Conservation (phyloP, 2,797 vertebrate species). For the Oreochromis mossambicus region DNA sequence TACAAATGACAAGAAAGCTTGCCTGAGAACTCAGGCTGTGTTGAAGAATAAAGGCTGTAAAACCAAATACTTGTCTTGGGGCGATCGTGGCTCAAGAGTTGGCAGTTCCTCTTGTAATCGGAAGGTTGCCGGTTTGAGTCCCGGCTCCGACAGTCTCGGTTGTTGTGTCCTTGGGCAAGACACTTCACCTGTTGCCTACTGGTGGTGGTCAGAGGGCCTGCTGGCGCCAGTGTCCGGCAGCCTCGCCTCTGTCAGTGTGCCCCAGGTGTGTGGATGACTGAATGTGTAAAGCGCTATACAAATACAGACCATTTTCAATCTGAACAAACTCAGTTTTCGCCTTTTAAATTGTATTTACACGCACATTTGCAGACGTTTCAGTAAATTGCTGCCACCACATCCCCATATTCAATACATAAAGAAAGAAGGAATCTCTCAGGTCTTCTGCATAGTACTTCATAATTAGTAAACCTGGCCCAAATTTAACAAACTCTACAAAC, state of each 20-base stretch:
- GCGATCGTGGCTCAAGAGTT: accelerated
- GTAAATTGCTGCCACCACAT: neutral
- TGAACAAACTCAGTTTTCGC: neutral
- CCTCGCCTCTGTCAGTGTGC: accelerated
- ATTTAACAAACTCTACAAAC: neutral
- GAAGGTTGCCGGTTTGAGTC: accelerated
- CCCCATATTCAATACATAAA: neutral
- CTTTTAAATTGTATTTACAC: neutral
- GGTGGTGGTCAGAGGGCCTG: neutral
- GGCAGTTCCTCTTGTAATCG: accelerated
- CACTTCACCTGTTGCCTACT: accelerated
- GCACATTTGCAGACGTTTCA: neutral
- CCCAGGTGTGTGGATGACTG: accelerated
- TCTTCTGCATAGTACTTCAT: neutral
- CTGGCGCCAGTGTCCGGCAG: accelerated
- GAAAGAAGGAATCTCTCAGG: neutral
- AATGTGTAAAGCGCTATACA: accelerated
- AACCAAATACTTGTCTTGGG: neutral
- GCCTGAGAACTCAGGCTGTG: neutral
- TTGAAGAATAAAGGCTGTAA: neutral
- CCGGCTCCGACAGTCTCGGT: accelerated
- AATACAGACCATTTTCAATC: neutral
- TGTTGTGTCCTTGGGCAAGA: neutral
- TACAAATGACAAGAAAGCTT: neutral
- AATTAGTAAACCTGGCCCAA: neutral